Base-by-base conservation (phyloP, 2,888 invertebrate genomes). In the Endotricha flammealis region DNA sequence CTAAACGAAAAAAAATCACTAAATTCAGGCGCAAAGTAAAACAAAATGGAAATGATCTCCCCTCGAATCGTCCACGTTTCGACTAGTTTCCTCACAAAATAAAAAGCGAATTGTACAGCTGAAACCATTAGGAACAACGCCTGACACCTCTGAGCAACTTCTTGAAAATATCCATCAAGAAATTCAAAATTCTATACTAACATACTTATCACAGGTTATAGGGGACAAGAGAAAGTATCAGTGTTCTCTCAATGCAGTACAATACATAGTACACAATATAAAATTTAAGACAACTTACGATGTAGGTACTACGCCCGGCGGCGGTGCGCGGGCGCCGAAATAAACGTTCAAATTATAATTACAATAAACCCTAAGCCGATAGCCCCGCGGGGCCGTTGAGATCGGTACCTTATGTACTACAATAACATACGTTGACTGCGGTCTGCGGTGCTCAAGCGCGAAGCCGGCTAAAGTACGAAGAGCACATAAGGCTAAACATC, bases 161-260 rank as follows among this genome's bases (percentile, higher is more conserved):
- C 79, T 76, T 71, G 72, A 73, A 64, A 52, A 64, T 54, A 63
- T 49, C 65, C 55, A 69, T 70, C 78, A 78, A 83, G 80, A 79
- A 82, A 77, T 77, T 63, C 68, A 73, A 73, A 65, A 62, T 52
- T 66, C 71, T 80, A 73, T 60, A 73, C 83, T 85, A 85, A 83
- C 76, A 77, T 86, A 85, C 85, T 86, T 86, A 86, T 86, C 85
- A 86, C 85, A 86, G 85, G 85, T 86, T 80, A 83, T 66, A 81
- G 79, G 83, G 85, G 83, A 83, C 83, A 83, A 82, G 83, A 85
- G 81, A 82, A 80, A 82, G 75, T 80, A 79, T 78, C 75, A 82
- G 77, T 76, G 77, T 81, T 82, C 83, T 85, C 82, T 81, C 75
- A 71, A 74, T 77, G 75, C 73, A 75, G 68, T 71, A 76, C 70